Evolutionary conservation across 2,888 invertebrate genomes (phyloP).

Genomic region (Saturnia pavonia): DNA sequence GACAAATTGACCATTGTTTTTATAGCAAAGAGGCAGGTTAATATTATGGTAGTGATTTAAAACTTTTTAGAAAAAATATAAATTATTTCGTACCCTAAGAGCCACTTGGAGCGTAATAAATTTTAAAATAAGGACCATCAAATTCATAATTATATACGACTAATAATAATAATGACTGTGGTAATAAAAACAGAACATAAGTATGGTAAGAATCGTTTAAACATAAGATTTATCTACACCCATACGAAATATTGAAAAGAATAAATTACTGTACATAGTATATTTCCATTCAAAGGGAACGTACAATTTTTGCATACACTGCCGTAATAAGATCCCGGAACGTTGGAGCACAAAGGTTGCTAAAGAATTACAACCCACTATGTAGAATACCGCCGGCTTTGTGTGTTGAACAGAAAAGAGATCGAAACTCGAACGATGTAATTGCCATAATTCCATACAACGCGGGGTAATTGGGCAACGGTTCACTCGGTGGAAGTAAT

Average conservation of each 20-base stretch:
- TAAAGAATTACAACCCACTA: constrained; percentile 54
- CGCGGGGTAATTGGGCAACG: constrained; percentile 51
- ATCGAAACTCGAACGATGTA: constrained; percentile 48
- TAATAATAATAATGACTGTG: no score
- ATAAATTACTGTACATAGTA: constrained; percentile 10
- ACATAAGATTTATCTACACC: not conserved
- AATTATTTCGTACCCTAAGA: no score
- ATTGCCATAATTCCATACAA: constrained; percentile 62
- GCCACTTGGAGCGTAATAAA: no score
- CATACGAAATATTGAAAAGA: not conserved
- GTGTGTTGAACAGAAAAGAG: constrained; percentile 48
- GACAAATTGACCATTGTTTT: no score
- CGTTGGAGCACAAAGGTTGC: constrained; percentile 53
- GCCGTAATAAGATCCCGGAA: constrained; percentile 1
- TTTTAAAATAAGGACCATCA: no score
- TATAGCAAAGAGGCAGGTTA: no score
- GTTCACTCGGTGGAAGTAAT: constrained; percentile 60
- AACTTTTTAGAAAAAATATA: no score
- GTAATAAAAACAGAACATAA: no score
- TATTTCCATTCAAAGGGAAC: constrained; percentile 34
- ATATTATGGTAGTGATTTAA: no score
- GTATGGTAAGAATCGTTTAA: no score
- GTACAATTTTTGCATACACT: constrained; percentile 46
- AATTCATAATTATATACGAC: no score
- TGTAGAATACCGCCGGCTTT: constrained; percentile 40